phyloP scores from a whole-genome alignment of 2,797 vertebrate genomes.

The Lutjanus argentimaculatus region DNA sequence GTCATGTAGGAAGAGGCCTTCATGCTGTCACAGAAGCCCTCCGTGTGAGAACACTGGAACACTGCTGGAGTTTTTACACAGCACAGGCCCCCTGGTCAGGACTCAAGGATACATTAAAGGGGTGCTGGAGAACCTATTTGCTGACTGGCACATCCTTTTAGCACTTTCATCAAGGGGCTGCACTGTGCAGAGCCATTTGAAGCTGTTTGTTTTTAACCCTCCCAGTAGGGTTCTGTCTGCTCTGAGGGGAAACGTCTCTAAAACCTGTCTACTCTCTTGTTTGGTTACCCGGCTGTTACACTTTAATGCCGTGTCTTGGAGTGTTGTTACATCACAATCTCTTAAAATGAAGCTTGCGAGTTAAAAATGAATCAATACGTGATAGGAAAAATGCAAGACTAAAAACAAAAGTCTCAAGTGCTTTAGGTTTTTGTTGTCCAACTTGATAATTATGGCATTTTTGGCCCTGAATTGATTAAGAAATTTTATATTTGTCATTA shows the following conservation, averaged over 20 bases:
- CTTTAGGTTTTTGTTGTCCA: not conserved
- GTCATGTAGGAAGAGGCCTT: constrained; percentile 29
- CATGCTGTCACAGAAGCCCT: constrained; percentile 38
- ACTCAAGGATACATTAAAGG: constrained; percentile 75
- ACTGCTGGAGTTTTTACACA: constrained; percentile 59
- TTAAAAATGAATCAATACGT: not conserved
- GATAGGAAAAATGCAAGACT: not conserved
- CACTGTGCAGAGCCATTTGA: constrained; percentile 58
- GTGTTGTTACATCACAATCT: constrained; percentile 5
- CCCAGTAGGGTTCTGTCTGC: constrained; percentile 47
- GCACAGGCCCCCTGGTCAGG: constrained; percentile 63
- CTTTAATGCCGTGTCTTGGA: not conserved
- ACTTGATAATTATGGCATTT: not conserved
- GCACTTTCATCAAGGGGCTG: constrained; percentile 61
- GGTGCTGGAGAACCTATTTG: constrained; percentile 64
- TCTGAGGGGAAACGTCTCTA: constrained; percentile 31
- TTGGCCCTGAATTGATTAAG: too few species aligned
- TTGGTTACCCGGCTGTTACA: constrained; percentile 35
- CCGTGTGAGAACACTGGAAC: constrained; percentile 38
- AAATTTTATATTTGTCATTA: not conserved
- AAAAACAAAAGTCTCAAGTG: too few species aligned
- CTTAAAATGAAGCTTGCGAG: not conserved
- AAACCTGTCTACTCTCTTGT: constrained; percentile 40
- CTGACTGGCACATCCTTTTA: constrained; percentile 77
- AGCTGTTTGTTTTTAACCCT: constrained; percentile 71